These are phyloP conservation scores for Monodelphis domestica DNA, from an alignment of 2,797 vertebrate genomes.

Conservation along the genomic window DNA sequence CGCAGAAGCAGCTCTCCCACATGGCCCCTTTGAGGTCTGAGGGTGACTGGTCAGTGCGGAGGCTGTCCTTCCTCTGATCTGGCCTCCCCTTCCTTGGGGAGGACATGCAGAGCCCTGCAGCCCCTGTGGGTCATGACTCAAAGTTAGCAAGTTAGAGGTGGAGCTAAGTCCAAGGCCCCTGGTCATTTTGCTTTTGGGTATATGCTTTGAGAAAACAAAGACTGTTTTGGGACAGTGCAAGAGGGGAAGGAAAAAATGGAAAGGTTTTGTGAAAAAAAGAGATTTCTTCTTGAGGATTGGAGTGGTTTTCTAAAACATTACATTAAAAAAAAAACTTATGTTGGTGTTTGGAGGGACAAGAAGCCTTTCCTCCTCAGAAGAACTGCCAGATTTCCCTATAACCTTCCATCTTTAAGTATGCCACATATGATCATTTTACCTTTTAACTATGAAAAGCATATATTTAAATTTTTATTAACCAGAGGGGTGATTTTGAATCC, in stretches of 20 bases:
- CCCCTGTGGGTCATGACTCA: not conserved
- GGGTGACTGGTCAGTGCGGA: not conserved
- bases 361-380: not conserved
- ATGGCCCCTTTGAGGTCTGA: not conserved
- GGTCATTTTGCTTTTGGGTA: not conserved
- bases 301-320: not conserved
- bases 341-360: not conserved
- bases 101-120: not conserved
- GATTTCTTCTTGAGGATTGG: not conserved
- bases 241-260: not conserved
- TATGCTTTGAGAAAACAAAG: no score
- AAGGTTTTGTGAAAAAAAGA: not conserved
- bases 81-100: not conserved
- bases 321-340: not conserved
- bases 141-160: not conserved
- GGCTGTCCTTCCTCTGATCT: no score
- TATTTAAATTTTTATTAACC: not conserved
- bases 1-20: not conserved
- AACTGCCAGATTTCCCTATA: not conserved
- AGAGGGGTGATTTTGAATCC: not conserved
- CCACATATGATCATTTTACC: not conserved
- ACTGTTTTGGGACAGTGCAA: not conserved
- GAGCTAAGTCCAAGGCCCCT: not conserved
- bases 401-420: not conserved
- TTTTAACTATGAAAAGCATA: not conserved